Evolutionary conservation across 1,140 invertebrate species (phyloP).

Genomic region (Trichoplusia ni): DNA sequence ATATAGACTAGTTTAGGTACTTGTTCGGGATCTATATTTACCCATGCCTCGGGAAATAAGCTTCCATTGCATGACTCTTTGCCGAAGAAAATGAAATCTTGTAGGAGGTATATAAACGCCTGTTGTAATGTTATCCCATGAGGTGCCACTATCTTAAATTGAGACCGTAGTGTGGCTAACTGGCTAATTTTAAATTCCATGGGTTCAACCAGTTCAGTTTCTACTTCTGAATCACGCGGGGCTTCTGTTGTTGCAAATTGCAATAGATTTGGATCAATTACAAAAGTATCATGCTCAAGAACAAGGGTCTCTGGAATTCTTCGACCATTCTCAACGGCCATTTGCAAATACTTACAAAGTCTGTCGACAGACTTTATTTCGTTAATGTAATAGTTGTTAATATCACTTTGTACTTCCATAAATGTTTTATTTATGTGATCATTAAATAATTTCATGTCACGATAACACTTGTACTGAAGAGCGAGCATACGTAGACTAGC

Average conservation of each 20-base stretch:
- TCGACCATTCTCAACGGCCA: slow-evolving; percentile 81
- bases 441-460: slow-evolving; percentile 76
- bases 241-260: slow-evolving; percentile 51
- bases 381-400: slow-evolving; percentile 79
- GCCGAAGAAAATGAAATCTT: slow-evolving; percentile 81
- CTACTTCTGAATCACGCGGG: slow-evolving; percentile 42
- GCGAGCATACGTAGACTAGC: slow-evolving; percentile 70
- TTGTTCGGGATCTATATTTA: slow-evolving; percentile 71
- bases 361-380: slow-evolving; percentile 82
- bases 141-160: slow-evolving; percentile 81
- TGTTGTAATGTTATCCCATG: slow-evolving; percentile 78
- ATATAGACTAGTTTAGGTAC: slow-evolving; percentile 72
- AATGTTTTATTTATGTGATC: slow-evolving; percentile 70
- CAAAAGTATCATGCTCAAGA: slow-evolving; percentile 75
- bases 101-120: slow-evolving; percentile 81
- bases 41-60: slow-evolving; percentile 80
- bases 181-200: slow-evolving; percentile 79
- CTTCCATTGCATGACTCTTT: slow-evolving; percentile 73
- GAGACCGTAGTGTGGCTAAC: slow-evolving; percentile 74
- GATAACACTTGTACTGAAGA: slow-evolving; percentile 64
- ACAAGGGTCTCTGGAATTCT: slow-evolving; percentile 73
- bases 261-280: slow-evolving; percentile 70
- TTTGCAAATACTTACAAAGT: slow-evolving; percentile 79
- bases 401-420: slow-evolving; percentile 68
- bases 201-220: slow-evolving; percentile 48